phyloP scores from a whole-genome alignment of 2,113 vertebrate genomes.

The Eonycteris spelaea region DNA sequence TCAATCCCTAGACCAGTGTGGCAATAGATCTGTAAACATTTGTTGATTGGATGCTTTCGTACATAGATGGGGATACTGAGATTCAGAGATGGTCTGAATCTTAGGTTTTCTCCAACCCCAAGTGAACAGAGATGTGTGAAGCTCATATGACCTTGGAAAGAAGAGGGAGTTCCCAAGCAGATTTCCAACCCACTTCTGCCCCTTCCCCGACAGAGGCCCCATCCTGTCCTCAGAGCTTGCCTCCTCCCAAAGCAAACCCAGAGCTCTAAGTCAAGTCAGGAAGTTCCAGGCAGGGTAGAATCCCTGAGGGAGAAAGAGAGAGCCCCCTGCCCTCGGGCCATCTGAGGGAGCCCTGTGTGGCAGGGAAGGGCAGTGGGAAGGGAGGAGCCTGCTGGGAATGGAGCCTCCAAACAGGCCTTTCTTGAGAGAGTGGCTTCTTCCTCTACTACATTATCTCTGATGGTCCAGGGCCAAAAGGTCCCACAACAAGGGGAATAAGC shows the following conservation, averaged over 20 bases:
- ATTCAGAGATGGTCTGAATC: neutral
- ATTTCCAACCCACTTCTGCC: neutral
- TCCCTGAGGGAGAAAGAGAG: fast-evolving
- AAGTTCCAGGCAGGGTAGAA: neutral
- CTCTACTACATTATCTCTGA: fast-evolving
- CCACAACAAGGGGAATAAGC: no score
- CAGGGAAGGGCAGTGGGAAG: neutral
- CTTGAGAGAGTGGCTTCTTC: neutral
- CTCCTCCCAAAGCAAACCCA: neutral
- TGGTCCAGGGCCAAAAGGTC: neutral
- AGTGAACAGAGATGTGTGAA: neutral
- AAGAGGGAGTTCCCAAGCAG: neutral
- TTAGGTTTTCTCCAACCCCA: neutral
- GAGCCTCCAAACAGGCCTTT: neutral
- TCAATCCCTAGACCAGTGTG: neutral
- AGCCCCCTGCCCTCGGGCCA: neutral
- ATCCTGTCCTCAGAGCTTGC: neutral
- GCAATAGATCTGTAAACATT: neutral
- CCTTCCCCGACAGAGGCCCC: neutral
- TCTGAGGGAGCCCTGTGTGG: neutral
- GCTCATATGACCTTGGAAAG: neutral
- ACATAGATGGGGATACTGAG: neutral
- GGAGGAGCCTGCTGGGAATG: neutral
- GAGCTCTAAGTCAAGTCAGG: neutral
- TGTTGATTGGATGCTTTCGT: neutral